phyloP scores from a whole-genome alignment of 2,797 vertebrate genomes.

The Nasua narica region DNA sequence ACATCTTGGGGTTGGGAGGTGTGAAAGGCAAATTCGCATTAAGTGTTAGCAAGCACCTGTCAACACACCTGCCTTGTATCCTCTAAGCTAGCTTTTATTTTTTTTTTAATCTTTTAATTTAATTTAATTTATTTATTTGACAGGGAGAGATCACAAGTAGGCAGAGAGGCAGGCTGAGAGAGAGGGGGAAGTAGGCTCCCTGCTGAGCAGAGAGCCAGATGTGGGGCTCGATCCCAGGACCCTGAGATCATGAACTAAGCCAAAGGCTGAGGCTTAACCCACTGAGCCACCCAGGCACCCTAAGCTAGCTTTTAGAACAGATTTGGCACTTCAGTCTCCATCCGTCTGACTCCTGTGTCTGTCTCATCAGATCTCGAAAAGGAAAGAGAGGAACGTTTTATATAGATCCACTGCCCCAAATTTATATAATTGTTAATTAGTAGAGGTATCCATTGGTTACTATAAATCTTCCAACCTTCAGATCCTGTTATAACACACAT shows the following conservation, averaged over 20 bases:
- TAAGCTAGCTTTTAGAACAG: neutral
- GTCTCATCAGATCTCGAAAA: neutral
- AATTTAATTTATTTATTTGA: too few relatives aligned
- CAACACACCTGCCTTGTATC: neutral
- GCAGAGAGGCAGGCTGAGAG: too few relatives aligned
- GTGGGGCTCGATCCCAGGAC: too few relatives aligned
- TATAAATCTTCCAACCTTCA: neutral
- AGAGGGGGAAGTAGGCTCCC: too few relatives aligned
- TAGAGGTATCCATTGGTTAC: neutral
- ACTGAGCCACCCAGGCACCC: too few relatives aligned
- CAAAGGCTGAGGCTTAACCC: too few relatives aligned
- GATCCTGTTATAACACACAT: neutral
- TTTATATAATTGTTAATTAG: neutral
- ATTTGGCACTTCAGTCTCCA: neutral
- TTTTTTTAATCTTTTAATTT: neutral
- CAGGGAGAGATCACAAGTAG: too few relatives aligned
- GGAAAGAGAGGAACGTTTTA: neutral
- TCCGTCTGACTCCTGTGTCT: neutral
- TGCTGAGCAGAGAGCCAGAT: too few relatives aligned
- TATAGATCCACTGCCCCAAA: neutral
- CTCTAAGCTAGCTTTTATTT: neutral
- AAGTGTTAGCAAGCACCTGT: neutral
- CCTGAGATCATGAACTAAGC: too few relatives aligned
- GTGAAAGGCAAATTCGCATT: neutral
- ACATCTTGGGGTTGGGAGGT: neutral